Evolutionary conservation across 2,797 vertebrate species (phyloP).

Genomic region (Myiothlypis chrysogaster): DNA sequence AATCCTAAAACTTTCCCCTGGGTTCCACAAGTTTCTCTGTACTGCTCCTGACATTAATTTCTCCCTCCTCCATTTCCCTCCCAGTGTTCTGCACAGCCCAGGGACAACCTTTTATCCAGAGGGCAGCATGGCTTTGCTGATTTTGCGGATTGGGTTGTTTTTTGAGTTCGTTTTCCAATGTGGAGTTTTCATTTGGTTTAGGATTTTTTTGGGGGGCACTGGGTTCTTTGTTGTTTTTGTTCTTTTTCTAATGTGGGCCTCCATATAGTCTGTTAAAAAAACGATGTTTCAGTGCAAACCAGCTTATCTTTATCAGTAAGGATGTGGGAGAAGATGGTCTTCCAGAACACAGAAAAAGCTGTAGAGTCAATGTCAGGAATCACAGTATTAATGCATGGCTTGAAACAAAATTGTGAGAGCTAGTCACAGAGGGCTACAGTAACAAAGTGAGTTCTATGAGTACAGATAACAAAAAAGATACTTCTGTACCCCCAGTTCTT

Average conservation of each 20-base stretch:
- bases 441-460: not conserved
- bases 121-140: not conserved
- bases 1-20: not conserved
- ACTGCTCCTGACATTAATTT: not conserved
- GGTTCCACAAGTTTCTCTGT: not conserved
- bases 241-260: not conserved
- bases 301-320: not conserved
- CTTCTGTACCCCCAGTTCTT: not conserved
- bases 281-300: accelerated
- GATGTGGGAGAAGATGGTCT: not conserved
- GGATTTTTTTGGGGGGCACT: not conserved
- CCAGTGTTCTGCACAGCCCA: not conserved
- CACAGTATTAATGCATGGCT: not conserved
- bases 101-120: not conserved
- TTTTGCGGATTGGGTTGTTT: accelerated
- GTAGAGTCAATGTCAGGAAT: not conserved
- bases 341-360: not conserved
- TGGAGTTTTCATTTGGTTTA: not conserved
- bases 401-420: not conserved
- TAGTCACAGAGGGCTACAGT: not conserved
- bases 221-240: not conserved
- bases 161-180: not conserved
- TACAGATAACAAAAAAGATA: not conserved
- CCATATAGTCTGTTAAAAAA: not conserved
- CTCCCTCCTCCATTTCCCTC: not conserved